A percentile compares a stretch with the other conserved stretches of the same genome.
These are phyloP conservation scores for Catamblyrhynchus diadema DNA, from an alignment of 2,797 vertebrate genomes.

Conservation along the genomic window DNA sequence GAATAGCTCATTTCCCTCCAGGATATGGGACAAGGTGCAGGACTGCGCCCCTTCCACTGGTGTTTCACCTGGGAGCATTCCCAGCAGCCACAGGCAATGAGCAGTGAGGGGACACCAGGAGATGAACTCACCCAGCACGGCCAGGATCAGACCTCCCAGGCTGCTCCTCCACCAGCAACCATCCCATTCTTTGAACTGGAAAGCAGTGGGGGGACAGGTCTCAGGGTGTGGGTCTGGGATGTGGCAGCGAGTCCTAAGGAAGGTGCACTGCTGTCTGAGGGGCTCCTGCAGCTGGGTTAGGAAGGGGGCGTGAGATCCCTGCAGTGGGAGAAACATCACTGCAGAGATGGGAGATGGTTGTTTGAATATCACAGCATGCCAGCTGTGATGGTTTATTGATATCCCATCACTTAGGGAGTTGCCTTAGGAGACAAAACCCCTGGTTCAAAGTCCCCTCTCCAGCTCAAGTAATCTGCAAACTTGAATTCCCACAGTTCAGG, in stretches of 20 bases:
- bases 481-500: rapidly evolving
- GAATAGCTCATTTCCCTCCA: background rate
- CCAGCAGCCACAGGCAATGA: background rate
- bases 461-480: background rate
- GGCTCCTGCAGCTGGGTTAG: background rate
- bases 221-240: background rate
- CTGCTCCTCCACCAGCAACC: background rate
- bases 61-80: rapidly evolving
- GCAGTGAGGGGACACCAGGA: background rate
- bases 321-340: background rate
- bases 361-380: background rate
- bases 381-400: background rate
- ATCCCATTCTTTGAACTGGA: background rate
- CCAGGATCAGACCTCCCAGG: background rate
- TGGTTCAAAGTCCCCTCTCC: background rate
- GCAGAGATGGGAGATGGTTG: background rate
- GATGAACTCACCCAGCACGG: background rate
- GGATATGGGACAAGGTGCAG: background rate
- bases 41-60: background rate
- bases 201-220: background rate
- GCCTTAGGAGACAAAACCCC: background rate
- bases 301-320: background rate
- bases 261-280: background rate
- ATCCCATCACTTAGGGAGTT: background rate
- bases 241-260: background rate